Percentiles rank a stretch among this genome's conserved stretches.
Evolutionary conservation across 2,888 invertebrate genomes (phyloP).

Genomic region (Eupithecia inturbata): DNA sequence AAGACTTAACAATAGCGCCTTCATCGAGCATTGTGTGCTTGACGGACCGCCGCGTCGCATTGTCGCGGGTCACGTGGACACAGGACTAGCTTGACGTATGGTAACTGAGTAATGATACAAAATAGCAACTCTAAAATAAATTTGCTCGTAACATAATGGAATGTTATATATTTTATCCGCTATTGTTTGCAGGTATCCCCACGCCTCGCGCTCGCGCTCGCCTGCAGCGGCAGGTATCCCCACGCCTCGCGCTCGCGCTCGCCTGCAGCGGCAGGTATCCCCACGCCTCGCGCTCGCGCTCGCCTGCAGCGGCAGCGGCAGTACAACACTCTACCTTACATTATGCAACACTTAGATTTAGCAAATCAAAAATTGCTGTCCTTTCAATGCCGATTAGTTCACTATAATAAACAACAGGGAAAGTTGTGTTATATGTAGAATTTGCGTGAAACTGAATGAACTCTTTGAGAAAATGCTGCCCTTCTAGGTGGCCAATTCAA

Average conservation of each 20-base stretch:
- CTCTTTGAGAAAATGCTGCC: background rate
- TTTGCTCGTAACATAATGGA: background rate
- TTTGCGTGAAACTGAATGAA: background rate
- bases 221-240: background rate
- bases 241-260: background rate
- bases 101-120: background rate
- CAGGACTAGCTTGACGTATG: too few relatives aligned
- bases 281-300: background rate
- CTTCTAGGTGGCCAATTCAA: background rate
- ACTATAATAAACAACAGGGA: too few relatives aligned
- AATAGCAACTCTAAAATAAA: background rate
- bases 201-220: background rate
- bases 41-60: background rate
- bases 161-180: background rate
- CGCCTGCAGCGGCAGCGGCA: background rate
- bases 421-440: background rate
- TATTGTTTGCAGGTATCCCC: background rate
- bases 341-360: too few relatives aligned
- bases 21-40: background rate
- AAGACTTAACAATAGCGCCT: background rate
- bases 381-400: background rate
- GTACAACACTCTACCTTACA: too few relatives aligned
- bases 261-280: background rate
- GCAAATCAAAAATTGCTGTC: background rate
- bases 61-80: too few relatives aligned